Base-by-base conservation (phyloP, 2,888 invertebrate genomes). In the Hypselothyrea guttata region DNA sequence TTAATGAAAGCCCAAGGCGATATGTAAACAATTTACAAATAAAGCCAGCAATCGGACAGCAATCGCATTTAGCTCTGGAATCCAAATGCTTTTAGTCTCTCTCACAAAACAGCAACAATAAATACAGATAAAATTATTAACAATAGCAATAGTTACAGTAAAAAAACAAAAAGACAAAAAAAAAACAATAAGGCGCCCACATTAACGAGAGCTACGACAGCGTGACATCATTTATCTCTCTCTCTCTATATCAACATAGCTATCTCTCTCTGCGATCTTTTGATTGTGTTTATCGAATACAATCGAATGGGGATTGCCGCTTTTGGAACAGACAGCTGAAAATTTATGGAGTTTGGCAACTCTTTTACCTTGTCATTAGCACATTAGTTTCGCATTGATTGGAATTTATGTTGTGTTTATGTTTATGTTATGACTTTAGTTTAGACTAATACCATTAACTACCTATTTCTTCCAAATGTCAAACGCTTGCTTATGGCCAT, bases 381-480 rank as follows among this genome's bases (percentile, higher is more conserved):
- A 64, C 76, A 73, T 73, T 74, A 76, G 72, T 37, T 75, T 71
- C 76, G 54, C 68, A 61, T 73, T 83, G 84, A 79, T 85, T 79
- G 72, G 66, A 79, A 85, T 79, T 85, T 85, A 79, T 83, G 70
- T 63, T 60, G 86, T 85, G 84, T 65, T 83, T 79, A 79, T 78
- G 66, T 72, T 69, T 72, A 69, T 69, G 69, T 69, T 64, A 60
- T 75, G 60, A 58, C 52, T 58, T 71, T 44, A 78, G 83, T 57
- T 82, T 65, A 61, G 62, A 44, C 75, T 65, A 70, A 74, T 77
- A 83, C 71, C 35, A 64, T 67, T 62, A 70, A 58, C 49, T 31
- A 42, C 33, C 22, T 52, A 15, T 48, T 49, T 33, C 45, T 28
- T 18, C 2, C 15, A 45, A 46, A 37, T 52, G 42, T 12, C 61